These are phyloP conservation scores for Hemithea aestivaria DNA, from an alignment of 2,888 invertebrate species.

Conservation along the genomic window DNA sequence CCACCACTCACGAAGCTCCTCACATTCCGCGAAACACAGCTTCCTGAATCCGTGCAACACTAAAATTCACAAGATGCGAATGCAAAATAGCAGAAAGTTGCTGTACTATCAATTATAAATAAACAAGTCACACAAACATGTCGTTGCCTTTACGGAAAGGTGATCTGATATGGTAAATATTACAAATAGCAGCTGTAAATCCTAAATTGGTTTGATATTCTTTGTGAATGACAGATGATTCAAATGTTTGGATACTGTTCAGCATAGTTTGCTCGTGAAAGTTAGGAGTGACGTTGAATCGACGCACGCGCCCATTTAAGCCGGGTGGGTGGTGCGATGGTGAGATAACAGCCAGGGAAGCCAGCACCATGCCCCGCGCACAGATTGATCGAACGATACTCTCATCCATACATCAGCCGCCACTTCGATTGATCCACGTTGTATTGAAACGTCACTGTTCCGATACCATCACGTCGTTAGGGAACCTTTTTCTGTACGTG, in stretches of 20 bases:
- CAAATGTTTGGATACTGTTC: background rate
- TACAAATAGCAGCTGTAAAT: too few species aligned
- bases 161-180: too few species aligned
- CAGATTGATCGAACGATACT: slow-evolving; percentile 49
- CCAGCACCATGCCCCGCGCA: slow-evolving; percentile 28
- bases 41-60: slow-evolving; percentile 29
- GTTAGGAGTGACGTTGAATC: slow-evolving; percentile 13
- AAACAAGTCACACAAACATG: too few species aligned
- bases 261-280: slow-evolving; percentile 5
- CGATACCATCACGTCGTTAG: slow-evolving; percentile 74
- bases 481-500: slow-evolving; percentile 47
- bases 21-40: slow-evolving; percentile 41
- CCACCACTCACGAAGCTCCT: slow-evolving; percentile 48
- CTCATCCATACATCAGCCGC: slow-evolving; percentile 40
- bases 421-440: slow-evolving; percentile 57
- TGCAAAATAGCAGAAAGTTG: slow-evolving; percentile 18
- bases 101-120: slow-evolving; percentile 6
- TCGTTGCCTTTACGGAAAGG: too few species aligned
- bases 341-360: slow-evolving; percentile 36
- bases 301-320: slow-evolving; percentile 37
- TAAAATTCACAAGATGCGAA: slow-evolving; percentile 28
- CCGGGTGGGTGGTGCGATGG: slow-evolving; percentile 41
- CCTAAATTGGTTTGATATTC: too few species aligned
- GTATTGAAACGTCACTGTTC: slow-evolving; percentile 74
- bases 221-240: too few species aligned